Base-by-base conservation (phyloP, 92 coral and sea anemone species). In the Porites lobata region DNA sequence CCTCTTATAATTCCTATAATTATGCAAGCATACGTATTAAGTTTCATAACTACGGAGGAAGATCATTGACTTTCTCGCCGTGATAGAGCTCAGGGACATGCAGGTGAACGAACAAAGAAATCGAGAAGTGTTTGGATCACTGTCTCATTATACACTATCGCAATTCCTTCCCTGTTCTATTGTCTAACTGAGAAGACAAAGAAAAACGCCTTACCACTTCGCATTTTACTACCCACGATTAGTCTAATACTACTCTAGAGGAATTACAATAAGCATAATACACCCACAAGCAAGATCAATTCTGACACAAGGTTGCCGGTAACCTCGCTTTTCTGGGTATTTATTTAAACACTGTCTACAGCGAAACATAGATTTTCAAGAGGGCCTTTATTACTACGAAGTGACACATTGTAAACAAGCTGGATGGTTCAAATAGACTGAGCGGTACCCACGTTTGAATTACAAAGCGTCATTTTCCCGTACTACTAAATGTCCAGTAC, bases 281-380 rank as follows among this genome's bases (percentile, higher is more conserved):
- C 22, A 50, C 87, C 47, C 87, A 83, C 87, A 83, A 72, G 87
- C 80, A 72, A 17, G 21, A 53, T 22, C 26, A 5, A 24, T 18
- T 54, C 22, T 21, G 59, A 24, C 47, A 7, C 12, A 12, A 82
- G 50, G 58, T 20, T 61, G 65, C 80, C 24, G 65, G 26, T 57
- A 22, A 38, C 70, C 50, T 13, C 54, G 62, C 79, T 59, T 32
- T 4, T 43, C 8, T 50, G 38, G 80, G 51, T 26, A 83, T 59
- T 83, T 72, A 20, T 72, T 17, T 38, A 74, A 21, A 20, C 63
- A 29, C 62, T 43, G 64, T 58, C 47, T 38, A 3, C 47, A 38
- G 47, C 47, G 4, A 38, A 4, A 38, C 47, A 38, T 4, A 38
- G 47, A 38, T 38, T 38, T 38, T 38, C 47, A 38, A 38, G 47